These are phyloP conservation scores for Phoeniculus purpureus DNA, from an alignment of 2,797 vertebrate species.

Conservation along the genomic window DNA sequence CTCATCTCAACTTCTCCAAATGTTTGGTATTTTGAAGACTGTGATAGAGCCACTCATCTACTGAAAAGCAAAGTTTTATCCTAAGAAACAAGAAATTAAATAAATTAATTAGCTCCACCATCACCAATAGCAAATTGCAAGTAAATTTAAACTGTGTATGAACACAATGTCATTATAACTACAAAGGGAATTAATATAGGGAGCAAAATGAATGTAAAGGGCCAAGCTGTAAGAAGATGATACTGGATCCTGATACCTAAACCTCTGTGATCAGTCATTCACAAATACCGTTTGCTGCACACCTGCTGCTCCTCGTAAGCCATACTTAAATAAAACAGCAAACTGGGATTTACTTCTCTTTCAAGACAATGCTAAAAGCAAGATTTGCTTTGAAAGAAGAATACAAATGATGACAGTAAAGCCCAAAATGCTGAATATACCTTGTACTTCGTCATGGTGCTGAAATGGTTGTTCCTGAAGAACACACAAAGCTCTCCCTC, in stretches of 20 bases:
- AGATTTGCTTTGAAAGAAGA: neutral
- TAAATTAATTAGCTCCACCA: neutral
- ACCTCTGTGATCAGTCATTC: neutral
- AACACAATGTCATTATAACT: neutral
- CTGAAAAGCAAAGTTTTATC: neutral
- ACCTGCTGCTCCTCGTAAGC: neutral
- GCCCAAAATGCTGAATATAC: slow-evolving; percentile 73
- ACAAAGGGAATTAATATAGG: neutral
- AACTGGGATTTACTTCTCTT: neutral
- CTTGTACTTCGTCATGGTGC: slow-evolving; percentile 99
- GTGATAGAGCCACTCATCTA: neutral
- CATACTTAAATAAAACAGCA: neutral
- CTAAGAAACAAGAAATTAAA: neutral
- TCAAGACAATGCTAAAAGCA: neutral
- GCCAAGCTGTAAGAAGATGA: neutral
- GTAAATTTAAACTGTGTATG: neutral
- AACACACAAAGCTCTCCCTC: slow-evolving; percentile 98
- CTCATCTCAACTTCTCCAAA: neutral
- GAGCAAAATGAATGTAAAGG: neutral
- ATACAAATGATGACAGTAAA: neutral
- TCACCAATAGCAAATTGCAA: neutral
- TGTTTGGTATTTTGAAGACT: neutral
- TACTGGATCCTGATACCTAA: neutral
- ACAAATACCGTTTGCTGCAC: neutral
- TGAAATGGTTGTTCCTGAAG: slow-evolving; percentile 99